Evolutionary conservation across 2,113 vertebrate genomes (phyloP), one percentile per base, ranked within the genome.

Genomic region (Fulica atra): DNA sequence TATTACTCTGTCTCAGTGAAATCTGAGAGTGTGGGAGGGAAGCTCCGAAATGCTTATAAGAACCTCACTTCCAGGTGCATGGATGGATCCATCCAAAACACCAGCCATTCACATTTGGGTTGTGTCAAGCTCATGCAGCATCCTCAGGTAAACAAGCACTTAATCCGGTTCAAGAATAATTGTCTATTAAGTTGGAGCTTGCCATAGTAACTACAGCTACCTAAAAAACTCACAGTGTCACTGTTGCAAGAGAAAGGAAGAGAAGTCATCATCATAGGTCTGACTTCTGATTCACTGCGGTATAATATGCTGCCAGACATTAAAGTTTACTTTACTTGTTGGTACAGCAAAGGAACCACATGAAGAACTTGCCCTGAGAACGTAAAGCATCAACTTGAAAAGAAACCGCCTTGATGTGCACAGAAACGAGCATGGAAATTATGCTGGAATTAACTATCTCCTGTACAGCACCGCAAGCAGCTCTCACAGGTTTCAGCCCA

Each of bases 11-110:
- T 53, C 36, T 35, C 13, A 0, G 3, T 4, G 7, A 6, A 10
- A 21, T 10, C 6, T 15, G 35, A 70, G 24, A 48, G n/a, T 18
- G 1, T 0, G 1, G 4, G 10, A 80, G 1, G 20, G 42, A 28
- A 63, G 35, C 33, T 46, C 28, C 1, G 15, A 33, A 8, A 18
- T 11, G 11, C 17, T 85, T 2, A 48, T 17, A 54, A 1, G 4
- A 82, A 42, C 8, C 54, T 1, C 24, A 3, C 16, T 78, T 56
- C 40, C 46, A 46, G 0, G 0, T 0, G 0, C 40, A 2, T 0
- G 14, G 44, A 70, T 4, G 29, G 51, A 86, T 48, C 33, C 69
- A 36, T n/a, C 60, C 0, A 0, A 89, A 50, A 18, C 40, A 23
- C 18, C 1, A 5, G 31, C 40, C 72, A 2, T 25, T 54, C 63